Base-by-base conservation (phyloP, 2,113 vertebrate species). In the Murina feae region DNA sequence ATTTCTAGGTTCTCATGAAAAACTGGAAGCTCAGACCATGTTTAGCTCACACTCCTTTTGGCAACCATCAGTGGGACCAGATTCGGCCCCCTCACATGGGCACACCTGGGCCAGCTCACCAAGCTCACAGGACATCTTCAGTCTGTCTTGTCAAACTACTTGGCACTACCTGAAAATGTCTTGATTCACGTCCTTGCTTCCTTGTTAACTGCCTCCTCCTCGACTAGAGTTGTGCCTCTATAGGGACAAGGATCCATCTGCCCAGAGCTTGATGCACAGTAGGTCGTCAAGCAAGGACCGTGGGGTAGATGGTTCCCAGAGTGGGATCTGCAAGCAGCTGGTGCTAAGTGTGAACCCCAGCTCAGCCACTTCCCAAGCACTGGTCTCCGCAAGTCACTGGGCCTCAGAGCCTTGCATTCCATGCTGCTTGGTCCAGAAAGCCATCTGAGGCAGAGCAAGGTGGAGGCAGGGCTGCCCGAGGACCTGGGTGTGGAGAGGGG, bases 61-160 rank as follows among this genome's bases (percentile, higher is more conserved):
- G 53, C 0, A 0, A 39, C 9, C 51, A 49, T 4, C 6, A 2
- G 14, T 18, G 55, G 75, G 55, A 60, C 28, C 65, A 16, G 53
- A 39, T 3, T 17, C 0, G 1, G 55, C 35, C 32, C n/a, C 4
- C 2, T 49, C 16, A 4, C 68, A 1, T 0, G 0, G 30, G 49
- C 30, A 39, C 53, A 8, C 14, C 6, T 0, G 4, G 21, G 44
- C 58, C 47, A 32, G 32, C 44, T 18, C 4, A 16, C 25, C 42
- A 11, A 5, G 66, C 30, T 66, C 9, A 14, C 44, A 16, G 47
- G 37, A 28, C 4, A 25, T 35, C 51, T 35, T 53, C 51, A 4
- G 51, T 9, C 30, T 35, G 37, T 25, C 76, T 37, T 17, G 16
- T 16, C 58, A 11, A 6, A 53, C 49, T 11, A 11, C 88, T 68